phyloP scores from a whole-genome alignment of 2,888 invertebrate genomes.

The Exocentrus adspersus region DNA sequence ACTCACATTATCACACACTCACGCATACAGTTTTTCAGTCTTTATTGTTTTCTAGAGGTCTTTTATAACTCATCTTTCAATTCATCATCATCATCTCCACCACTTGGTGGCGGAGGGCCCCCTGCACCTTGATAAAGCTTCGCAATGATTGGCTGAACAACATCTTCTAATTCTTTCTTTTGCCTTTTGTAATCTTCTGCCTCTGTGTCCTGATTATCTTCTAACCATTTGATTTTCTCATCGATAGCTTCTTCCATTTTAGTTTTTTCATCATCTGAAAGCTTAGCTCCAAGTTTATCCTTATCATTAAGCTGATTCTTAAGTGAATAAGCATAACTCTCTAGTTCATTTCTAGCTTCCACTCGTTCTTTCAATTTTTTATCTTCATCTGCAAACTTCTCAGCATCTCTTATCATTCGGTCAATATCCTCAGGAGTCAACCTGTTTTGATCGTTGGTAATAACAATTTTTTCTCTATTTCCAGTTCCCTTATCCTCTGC shows the following conservation, averaged over 20 bases:
- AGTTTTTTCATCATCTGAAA: slow-evolving; percentile 87
- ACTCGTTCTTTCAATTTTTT: slow-evolving; percentile 96
- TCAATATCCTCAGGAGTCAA: slow-evolving; percentile 98
- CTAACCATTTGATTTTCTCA: slow-evolving; percentile 97
- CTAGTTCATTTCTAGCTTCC: slow-evolving; percentile 95
- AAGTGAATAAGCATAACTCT: slow-evolving; percentile 96
- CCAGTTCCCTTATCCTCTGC: slow-evolving; percentile 99
- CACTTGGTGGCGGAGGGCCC: slow-evolving; percentile 78
- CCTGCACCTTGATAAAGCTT: slow-evolving; percentile 93
- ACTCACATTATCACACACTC: slow-evolving; percentile 23
- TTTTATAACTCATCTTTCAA: slow-evolving; percentile 86
- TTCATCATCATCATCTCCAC: slow-evolving; percentile 76
- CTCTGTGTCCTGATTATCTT: slow-evolving; percentile 93
- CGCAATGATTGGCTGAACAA: slow-evolving; percentile 96
- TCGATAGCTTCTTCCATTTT: slow-evolving; percentile 97
- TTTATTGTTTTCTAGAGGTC: slow-evolving; percentile 38
- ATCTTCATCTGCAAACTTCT: slow-evolving; percentile 98
- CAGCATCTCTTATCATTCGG: slow-evolving; percentile 98
- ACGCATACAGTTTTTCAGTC: slow-evolving; percentile 50
- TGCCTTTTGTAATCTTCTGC: slow-evolving; percentile 93
- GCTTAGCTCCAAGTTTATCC: slow-evolving; percentile 83
- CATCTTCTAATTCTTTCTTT: slow-evolving; percentile 93
- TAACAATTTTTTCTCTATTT: slow-evolving; percentile 98
- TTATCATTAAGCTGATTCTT: slow-evolving; percentile 98
- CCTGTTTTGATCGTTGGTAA: slow-evolving; percentile 97